These are phyloP conservation scores for Tylochromis polylepis DNA, from an alignment of 2,113 vertebrate genomes.

Conservation along the genomic window DNA sequence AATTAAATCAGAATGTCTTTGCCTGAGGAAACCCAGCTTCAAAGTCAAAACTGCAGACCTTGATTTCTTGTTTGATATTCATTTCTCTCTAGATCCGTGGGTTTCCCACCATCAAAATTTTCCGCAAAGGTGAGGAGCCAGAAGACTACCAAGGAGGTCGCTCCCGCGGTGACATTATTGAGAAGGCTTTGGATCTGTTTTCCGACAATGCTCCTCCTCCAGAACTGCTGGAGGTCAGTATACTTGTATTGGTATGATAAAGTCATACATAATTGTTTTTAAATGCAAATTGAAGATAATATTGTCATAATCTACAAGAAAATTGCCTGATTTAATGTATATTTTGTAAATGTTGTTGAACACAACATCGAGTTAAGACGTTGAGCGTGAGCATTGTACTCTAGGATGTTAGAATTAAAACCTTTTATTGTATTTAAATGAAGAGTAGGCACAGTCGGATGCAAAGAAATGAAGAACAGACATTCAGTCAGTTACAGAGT, in stretches of 20 bases:
- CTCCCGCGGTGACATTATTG: slow-evolving; percentile 82
- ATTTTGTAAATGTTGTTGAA: background rate
- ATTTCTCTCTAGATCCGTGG: slow-evolving; percentile 79
- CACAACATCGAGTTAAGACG: too few relatives aligned
- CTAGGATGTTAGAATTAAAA: background rate
- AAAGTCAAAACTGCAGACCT: background rate
- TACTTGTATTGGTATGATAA: background rate
- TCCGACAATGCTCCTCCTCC: slow-evolving; percentile 87
- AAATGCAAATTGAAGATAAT: background rate
- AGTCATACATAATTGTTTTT: background rate
- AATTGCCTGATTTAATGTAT: background rate
- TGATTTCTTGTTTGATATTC: background rate
- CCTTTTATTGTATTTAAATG: background rate
- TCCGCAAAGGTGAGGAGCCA: slow-evolving; percentile 91
- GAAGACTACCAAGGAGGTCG: slow-evolving; percentile 90
- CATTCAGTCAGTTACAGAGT: background rate
- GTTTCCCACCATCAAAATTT: slow-evolving; percentile 96
- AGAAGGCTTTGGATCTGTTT: slow-evolving; percentile 85
- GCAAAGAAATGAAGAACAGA: background rate
- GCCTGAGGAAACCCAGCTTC: background rate
- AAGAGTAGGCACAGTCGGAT: background rate
- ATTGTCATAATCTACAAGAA: background rate
- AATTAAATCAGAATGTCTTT: background rate
- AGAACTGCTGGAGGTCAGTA: slow-evolving; percentile 85
- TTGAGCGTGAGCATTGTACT: background rate